Evolutionary conservation across 2,113 vertebrate genomes (phyloP).

Genomic region (Spea bombifrons): DNA sequence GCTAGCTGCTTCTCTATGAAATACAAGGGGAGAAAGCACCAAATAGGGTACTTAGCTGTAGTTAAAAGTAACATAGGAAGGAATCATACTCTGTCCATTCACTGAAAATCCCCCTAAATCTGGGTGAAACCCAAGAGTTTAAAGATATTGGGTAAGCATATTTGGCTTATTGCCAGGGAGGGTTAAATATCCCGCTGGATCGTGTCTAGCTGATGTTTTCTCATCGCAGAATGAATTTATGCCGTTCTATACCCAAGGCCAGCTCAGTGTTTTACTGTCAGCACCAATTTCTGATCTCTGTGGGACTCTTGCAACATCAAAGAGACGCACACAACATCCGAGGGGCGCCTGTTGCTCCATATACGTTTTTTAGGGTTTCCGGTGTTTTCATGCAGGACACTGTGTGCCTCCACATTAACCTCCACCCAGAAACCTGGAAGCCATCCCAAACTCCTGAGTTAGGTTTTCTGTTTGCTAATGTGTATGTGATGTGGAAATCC

Average conservation of each 20-base stretch:
- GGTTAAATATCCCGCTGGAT: no score
- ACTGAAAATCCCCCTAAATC: no score
- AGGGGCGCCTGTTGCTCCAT: background rate
- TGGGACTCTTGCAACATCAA: background rate
- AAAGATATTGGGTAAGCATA: no score
- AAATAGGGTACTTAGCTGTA: no score
- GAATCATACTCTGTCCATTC: no score
- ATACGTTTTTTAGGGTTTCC: background rate
- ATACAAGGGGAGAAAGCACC: no score
- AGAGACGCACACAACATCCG: background rate
- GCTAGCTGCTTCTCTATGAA: no score
- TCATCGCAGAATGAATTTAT: background rate
- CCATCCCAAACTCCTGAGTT: background rate
- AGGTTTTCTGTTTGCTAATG: no score
- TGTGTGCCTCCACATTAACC: background rate
- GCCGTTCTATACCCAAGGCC: background rate
- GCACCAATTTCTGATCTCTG: conserved; percentile 7
- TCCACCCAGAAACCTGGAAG: background rate
- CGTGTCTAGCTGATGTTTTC: no score
- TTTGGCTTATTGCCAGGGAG: no score
- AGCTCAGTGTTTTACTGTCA: background rate
- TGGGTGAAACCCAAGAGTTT: no score
- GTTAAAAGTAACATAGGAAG: no score
- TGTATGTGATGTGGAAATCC: background rate
- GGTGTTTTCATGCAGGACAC: background rate